These are phyloP conservation scores for Litoditis marina DNA, from an alignment of 2,888 invertebrate species.

Conservation along the genomic window DNA sequence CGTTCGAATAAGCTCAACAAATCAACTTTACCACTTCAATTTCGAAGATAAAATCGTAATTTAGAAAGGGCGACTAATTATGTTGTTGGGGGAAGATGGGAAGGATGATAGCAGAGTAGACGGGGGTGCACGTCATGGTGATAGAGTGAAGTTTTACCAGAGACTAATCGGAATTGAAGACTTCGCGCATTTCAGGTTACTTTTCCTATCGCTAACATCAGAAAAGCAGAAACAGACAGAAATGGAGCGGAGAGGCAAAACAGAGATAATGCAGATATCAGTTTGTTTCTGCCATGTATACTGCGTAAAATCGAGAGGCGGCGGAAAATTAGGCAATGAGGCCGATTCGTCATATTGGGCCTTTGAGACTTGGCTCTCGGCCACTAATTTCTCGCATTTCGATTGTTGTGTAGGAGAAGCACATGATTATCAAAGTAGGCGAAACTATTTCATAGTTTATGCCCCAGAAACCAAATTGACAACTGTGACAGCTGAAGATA, in stretches of 20 bases:
- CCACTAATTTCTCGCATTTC: conserved; percentile 1
- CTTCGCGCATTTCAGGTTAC: no score
- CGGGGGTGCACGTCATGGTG: neutral
- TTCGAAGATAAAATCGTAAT: conserved; percentile 15
- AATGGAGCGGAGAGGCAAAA: neutral
- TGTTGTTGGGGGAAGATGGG: conserved; percentile 8
- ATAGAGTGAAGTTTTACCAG: no score
- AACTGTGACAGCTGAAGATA: no score
- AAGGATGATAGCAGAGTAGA: neutral
- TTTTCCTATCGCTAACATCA: no score
- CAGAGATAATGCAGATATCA: neutral
- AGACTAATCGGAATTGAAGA: no score
- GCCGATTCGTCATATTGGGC: conserved; percentile 34
- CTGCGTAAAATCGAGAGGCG: no score
- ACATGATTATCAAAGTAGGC: neutral
- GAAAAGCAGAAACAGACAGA: neutral
- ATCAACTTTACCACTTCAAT: no score
- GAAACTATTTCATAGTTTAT: no score
- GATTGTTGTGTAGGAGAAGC: neutral
- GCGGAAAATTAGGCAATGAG: conserved; percentile 22
- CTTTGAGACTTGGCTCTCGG: conserved; percentile 23
- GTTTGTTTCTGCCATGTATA: no score
- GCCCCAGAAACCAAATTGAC: neutral
- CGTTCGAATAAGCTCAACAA: no score
- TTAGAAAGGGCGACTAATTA: conserved; percentile 15